Evolutionary conservation across 2,888 invertebrate genomes (phyloP).

Genomic region (Heteromyza rotundicornis): DNA sequence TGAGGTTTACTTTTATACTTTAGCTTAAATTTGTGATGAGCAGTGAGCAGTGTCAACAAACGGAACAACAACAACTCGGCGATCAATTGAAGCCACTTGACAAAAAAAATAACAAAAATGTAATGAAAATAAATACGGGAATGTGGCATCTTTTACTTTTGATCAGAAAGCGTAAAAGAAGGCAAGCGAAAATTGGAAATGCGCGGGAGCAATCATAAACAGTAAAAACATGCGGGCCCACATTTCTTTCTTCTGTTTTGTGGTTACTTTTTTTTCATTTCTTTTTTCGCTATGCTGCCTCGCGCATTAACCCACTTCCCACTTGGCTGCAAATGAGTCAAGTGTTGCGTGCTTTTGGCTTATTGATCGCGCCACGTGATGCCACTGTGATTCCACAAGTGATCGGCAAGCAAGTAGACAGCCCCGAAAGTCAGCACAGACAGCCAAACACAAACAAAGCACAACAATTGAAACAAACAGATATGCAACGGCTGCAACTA

Average conservation of each 20-base stretch:
- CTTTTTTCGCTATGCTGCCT: too few species aligned
- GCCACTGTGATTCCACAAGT: slow-evolving; percentile 9
- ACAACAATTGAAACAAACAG: background rate
- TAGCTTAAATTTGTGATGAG: background rate
- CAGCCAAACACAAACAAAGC: background rate
- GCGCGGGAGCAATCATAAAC: background rate
- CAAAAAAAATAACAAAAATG: slow-evolving; percentile 1
- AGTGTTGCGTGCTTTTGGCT: slow-evolving; percentile 51
- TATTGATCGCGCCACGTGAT: slow-evolving; percentile 54
- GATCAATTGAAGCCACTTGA: background rate
- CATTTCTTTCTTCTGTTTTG: too few species aligned
- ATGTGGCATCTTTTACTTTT: background rate
- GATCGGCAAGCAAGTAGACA: background rate
- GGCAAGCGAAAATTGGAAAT: background rate
- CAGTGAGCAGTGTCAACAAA: background rate
- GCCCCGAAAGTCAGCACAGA: background rate
- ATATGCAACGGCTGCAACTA: background rate
- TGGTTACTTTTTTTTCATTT: too few species aligned
- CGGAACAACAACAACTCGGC: background rate
- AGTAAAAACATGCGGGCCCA: background rate
- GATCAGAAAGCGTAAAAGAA: background rate
- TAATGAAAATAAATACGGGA: background rate
- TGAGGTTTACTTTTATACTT: too few species aligned
- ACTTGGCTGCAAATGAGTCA: slow-evolving; percentile 29
- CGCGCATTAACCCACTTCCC: slow-evolving; percentile 55